A percentile compares a stretch with the other conserved stretches of the same genome.
phyloP scores from a whole-genome alignment of 2,888 invertebrate genomes.

The Argyresthia goedartella region DNA sequence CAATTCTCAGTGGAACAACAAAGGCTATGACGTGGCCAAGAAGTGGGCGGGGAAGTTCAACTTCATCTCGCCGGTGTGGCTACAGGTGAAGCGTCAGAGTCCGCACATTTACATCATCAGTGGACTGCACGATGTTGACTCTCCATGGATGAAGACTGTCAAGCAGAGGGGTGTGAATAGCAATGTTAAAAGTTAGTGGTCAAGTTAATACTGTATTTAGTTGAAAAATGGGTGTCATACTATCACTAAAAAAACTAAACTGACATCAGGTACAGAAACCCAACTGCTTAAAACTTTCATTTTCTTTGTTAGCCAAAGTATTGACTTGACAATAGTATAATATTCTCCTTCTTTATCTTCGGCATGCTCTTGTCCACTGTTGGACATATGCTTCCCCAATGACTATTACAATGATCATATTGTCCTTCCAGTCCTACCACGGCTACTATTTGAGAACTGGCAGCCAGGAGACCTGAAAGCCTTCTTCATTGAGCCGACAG shows the following conservation, averaged over 20 bases:
- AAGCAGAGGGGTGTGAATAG: conserved; percentile 59
- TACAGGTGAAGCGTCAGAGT: conserved; percentile 81
- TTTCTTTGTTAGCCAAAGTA: no score
- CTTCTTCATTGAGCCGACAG: conserved; percentile 75
- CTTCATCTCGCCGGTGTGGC: conserved; percentile 95
- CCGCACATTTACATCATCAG: conserved; percentile 74
- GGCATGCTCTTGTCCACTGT: no score
- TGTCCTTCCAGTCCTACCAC: conserved; percentile 81
- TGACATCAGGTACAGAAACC: no score
- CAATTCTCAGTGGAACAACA: conserved; percentile 88
- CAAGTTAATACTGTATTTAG: not conserved
- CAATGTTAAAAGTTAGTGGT: conserved; percentile 69
- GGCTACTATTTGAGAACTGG: conserved; percentile 93
- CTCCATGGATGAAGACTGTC: conserved; percentile 84
- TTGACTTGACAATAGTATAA: no score
- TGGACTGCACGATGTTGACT: conserved; percentile 87
- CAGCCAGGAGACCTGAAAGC: conserved; percentile 78
- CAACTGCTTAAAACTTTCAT: no score
- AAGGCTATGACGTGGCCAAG: conserved; percentile 94
- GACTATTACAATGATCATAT: no score
- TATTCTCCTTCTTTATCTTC: no score
- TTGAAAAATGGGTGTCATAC: not conserved
- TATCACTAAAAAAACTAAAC: no score
- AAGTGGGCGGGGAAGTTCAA: conserved; percentile 90
- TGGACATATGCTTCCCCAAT: no score